phyloP scores from a whole-genome alignment of 2,797 vertebrate species.

The Amphiprion clarkii region DNA sequence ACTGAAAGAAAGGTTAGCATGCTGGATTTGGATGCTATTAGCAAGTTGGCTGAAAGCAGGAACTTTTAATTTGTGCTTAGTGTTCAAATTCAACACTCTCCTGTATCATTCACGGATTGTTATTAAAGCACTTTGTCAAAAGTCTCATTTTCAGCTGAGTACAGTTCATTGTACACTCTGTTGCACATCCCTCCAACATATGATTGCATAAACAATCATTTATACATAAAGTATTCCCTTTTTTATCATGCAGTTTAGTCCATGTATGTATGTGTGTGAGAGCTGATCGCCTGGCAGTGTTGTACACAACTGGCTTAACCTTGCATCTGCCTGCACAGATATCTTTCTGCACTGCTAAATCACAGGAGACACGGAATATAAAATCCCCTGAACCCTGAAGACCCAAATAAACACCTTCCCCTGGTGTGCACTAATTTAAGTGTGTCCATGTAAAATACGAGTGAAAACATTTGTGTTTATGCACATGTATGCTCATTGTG shows the following conservation, averaged over 20 bases:
- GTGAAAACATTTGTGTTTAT: neutral
- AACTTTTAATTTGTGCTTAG: neutral
- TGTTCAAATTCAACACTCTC: neutral
- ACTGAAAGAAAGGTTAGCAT: slow-evolving; percentile 5
- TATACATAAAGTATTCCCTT: no score
- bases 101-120: neutral
- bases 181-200: no score
- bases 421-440: neutral
- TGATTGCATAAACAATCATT: no score
- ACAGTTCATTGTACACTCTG: neutral
- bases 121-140: neutral
- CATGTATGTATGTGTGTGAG: neutral
- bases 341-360: neutral
- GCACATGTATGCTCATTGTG: slow-evolving; percentile 4
- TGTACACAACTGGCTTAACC: neutral
- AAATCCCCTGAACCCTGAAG: slow-evolving; percentile 18
- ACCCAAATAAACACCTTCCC: neutral
- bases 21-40: slow-evolving; percentile 10
- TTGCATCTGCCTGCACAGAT: neutral
- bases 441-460: neutral
- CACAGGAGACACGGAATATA: neutral
- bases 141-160: neutral
- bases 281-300: neutral
- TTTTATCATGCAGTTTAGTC: neutral
- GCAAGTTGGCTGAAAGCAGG: neutral